phyloP scores from a whole-genome alignment of 1,140 invertebrate species.

The Venustaconcha ellipsiformis region DNA sequence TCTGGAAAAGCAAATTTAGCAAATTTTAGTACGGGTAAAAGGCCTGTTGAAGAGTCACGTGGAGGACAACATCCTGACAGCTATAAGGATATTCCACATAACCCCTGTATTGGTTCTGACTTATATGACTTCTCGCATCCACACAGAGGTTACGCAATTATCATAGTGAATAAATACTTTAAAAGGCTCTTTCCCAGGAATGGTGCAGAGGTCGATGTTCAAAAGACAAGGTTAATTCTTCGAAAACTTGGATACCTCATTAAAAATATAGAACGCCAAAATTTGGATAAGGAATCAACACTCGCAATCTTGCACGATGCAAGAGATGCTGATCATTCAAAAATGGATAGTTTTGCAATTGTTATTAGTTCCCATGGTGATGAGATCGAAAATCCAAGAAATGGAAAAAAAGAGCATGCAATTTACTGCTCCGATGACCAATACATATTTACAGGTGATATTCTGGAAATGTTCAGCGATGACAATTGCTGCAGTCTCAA shows the following conservation, averaged over 20 bases:
- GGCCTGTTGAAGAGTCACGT: too few relatives aligned
- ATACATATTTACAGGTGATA: background rate
- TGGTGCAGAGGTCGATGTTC: constrained; percentile 24
- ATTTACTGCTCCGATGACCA: constrained; percentile 3
- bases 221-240: constrained; percentile 13
- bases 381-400: constrained; percentile 3
- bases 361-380: constrained; percentile 28
- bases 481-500: constrained; percentile 7
- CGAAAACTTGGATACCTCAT: constrained; percentile 23
- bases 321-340: constrained; percentile 5
- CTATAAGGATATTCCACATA: too few relatives aligned
- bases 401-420: constrained; percentile 11
- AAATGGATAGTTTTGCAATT: constrained; percentile 34
- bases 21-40: too few relatives aligned
- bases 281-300: constrained; percentile 4
- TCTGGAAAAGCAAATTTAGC: too few relatives aligned
- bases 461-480: constrained; percentile 18
- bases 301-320: background rate
- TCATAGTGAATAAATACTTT: constrained; percentile 35
- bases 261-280: background rate
- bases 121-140: constrained; percentile 17
- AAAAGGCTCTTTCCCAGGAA: constrained; percentile 8
- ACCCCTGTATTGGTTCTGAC: constrained; percentile 1
- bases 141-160: constrained; percentile 21
- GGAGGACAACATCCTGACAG: too few relatives aligned